Conservation (phyloP, 2,113 vertebrate genomes). For the Hippocampus mohnikei region DNA sequence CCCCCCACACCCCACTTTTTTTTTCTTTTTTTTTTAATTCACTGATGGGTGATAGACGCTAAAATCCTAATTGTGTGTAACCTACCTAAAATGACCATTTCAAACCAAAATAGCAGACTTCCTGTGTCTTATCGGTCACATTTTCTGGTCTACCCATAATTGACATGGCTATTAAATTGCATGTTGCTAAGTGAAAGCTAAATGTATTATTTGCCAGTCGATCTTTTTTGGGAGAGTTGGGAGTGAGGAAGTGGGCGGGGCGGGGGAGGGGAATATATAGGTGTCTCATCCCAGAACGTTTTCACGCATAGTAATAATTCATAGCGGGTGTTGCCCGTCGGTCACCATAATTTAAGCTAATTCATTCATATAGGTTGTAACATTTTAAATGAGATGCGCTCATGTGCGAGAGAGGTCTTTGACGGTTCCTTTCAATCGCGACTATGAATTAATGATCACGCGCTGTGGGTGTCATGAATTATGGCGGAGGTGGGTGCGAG, state of each 20-base stretch:
- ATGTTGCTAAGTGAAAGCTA: neutral
- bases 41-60: too few relatives aligned
- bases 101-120: too few relatives aligned
- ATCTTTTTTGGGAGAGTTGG: neutral
- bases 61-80: too few relatives aligned
- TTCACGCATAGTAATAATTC: neutral
- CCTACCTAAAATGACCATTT: too few relatives aligned
- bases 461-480: neutral
- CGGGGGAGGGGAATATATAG: neutral
- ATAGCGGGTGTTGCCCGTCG: neutral
- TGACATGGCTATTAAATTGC: neutral
- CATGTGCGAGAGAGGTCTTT: slow-evolving; percentile 1
- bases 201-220: neutral
- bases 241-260: too few relatives aligned
- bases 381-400: slow-evolving; percentile 12
- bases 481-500: too few relatives aligned
- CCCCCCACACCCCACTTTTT: too few relatives aligned
- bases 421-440: neutral
- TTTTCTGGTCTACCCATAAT: neutral
- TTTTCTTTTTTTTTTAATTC: too few relatives aligned
- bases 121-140: too few relatives aligned
- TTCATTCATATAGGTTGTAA: slow-evolving; percentile 13
- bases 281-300: neutral
- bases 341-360: slow-evolving; percentile 2
- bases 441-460: slow-evolving; percentile 6